Evolutionary conservation across 2,113 vertebrate species (phyloP), one percentile per base, ranked within the genome.

Genomic region (Serinus canaria): DNA sequence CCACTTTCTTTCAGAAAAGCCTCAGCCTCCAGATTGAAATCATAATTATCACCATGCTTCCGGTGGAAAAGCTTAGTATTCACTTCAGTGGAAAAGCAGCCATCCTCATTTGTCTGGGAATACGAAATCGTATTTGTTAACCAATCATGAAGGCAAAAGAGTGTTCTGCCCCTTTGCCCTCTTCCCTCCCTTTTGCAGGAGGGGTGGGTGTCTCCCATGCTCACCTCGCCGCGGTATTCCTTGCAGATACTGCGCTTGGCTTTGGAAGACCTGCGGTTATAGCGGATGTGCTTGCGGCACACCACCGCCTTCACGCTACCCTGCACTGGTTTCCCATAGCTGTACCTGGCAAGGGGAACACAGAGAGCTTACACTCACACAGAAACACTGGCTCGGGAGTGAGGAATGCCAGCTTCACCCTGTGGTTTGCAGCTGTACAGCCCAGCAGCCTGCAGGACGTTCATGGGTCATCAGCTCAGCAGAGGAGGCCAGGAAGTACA

Each of bases 1-100:
- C 95, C 94, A 53, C 92, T 93, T 83, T 97, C 97, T 89, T 86
- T 96, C 64, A 97, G 78, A 44, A 78, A 93, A 73, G 95, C 95
- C 35, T 83, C 76, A 78, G 56, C 96, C 55, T 96, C 88, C 60
- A 96, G 66, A 50, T 83, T 94, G 94, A 97, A 95, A 53, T 96
- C 76, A 10, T 87, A 80, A 39, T 6, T 92, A 49, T 90, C 68
- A 41, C 39, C 33, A 19, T 47, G 89, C 49, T 90, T 95, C 63
- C 91, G 81, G 27, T 95, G 72, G 52, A 95, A 97, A 66, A 67
- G 18, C 53, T 92, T 86, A 41, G 84, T 49, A 58, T 93, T 58
- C 73, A 96, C 91, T 11, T 92, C 58, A 46, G 81, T 20, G 43
- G 55, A 66, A 83, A 96, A 95, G 88, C 97, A 97, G 49, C 96